Evolutionary conservation across 1,140 invertebrate species (phyloP).

Genomic region (Scaptomyza hsui): DNA sequence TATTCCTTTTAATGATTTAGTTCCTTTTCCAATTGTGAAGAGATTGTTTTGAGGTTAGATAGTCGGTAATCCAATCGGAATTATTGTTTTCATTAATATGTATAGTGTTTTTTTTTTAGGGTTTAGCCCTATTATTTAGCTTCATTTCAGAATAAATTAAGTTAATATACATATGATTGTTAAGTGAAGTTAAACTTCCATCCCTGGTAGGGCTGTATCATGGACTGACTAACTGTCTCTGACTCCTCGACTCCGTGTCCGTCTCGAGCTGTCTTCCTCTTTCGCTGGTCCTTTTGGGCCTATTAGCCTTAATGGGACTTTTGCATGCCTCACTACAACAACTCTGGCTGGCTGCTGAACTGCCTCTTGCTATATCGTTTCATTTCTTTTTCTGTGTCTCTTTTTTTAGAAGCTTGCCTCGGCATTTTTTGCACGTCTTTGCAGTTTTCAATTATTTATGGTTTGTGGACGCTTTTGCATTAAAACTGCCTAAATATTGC

Average conservation of each 20-base stretch:
- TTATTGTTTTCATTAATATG: too few relatives aligned
- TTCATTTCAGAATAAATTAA: too few relatives aligned
- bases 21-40: not conserved
- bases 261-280: conserved; percentile 38
- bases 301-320: conserved; percentile 75
- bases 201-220: conserved; percentile 23
- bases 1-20: not conserved
- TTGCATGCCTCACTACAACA: conserved; percentile 71
- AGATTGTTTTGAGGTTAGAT: too few relatives aligned
- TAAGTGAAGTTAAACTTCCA: not conserved
- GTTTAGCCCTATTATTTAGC: too few relatives aligned
- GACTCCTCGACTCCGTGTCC: conserved; percentile 2
- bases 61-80: too few relatives aligned
- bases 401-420: conserved; percentile 49
- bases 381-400: conserved; percentile 14
- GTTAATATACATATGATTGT: not conserved
- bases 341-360: conserved; percentile 42
- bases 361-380: conserved; percentile 46
- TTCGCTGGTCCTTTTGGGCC: conserved; percentile 62
- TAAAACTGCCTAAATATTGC: conserved; percentile 72
- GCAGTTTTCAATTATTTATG: conserved; percentile 76
- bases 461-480: conserved; percentile 72
- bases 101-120: too few relatives aligned
- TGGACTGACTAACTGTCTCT: conserved; percentile 49
- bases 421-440: conserved; percentile 69